Percentiles rank a stretch among this genome's conserved stretches.
Conservation (phyloP, 2,113 vertebrate genomes). For the Pteropus alecto region DNA sequence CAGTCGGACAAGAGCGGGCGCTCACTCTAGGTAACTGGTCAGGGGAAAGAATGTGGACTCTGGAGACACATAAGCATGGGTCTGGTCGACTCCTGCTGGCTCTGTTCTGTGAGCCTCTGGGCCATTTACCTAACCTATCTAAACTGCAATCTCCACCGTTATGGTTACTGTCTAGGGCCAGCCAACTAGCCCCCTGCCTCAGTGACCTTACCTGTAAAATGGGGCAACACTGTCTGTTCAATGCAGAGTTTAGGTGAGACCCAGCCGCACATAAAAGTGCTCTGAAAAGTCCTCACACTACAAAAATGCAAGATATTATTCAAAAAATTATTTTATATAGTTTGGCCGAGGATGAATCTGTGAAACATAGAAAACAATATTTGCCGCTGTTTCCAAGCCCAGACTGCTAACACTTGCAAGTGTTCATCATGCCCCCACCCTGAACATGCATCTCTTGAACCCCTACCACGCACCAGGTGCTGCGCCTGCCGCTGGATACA, state of each 20-base stretch:
- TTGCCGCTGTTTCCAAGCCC: neutral
- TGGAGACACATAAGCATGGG: neutral
- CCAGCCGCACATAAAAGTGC: neutral
- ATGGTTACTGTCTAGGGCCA: neutral
- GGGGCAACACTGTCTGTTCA: neutral
- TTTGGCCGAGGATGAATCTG: neutral
- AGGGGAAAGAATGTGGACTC: neutral
- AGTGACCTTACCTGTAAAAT: neutral
- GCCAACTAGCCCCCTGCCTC: neutral
- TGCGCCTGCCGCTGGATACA: neutral
- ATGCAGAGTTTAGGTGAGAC: neutral
- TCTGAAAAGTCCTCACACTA: neutral
- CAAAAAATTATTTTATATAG: neutral
- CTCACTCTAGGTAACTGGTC: neutral
- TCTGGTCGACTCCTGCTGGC: neutral
- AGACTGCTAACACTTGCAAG: neutral
- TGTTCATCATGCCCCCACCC: rapidly evolving
- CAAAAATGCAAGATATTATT: neutral
- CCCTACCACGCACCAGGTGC: no score
- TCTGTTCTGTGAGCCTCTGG: neutral
- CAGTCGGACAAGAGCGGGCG: neutral
- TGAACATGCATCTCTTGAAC: neutral
- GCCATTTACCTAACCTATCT: neutral
- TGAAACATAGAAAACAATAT: neutral
- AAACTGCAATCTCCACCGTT: neutral